A percentile compares a stretch with the other conserved stretches of the same genome.
Conservation (phyloP, 2,797 vertebrate species). For the Orientallactaga sibirica region DNA sequence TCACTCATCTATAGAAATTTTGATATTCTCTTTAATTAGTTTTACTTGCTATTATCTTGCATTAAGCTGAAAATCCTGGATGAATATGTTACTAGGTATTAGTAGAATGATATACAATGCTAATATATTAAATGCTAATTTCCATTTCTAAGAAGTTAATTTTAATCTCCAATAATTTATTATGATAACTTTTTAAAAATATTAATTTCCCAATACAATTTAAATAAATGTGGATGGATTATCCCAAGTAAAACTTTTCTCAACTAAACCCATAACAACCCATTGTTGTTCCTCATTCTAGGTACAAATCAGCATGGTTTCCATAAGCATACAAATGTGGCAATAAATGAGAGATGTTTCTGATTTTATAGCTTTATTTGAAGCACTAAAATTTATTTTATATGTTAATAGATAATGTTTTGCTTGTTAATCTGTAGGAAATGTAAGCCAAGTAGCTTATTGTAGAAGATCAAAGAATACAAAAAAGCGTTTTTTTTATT, state of each 20-base stretch:
- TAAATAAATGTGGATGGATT: slow-evolving; percentile 66
- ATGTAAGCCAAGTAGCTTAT: background rate
- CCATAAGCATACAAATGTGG: background rate
- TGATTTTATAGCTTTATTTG: background rate
- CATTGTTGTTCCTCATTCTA: slow-evolving; percentile 5
- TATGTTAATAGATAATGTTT: background rate
- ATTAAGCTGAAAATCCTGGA: slow-evolving; percentile 86
- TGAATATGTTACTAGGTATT: slow-evolving; percentile 82
- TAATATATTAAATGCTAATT: slow-evolving; percentile 86
- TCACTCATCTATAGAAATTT: slow-evolving; percentile 77
- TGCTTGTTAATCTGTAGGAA: background rate
- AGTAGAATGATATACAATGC: slow-evolving; percentile 74
- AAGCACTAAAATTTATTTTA: slow-evolving; percentile 32
- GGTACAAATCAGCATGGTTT: slow-evolving; percentile 23
- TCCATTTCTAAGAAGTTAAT: slow-evolving; percentile 84
- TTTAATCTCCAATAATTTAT: slow-evolving; percentile 84
- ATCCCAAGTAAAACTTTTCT: slow-evolving; percentile 22
- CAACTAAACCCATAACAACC: slow-evolving; percentile 36
- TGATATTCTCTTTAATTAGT: slow-evolving; percentile 85
- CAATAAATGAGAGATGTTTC: slow-evolving; percentile 43
- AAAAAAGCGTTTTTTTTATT: too few relatives aligned
- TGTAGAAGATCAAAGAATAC: background rate
- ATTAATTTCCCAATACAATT: slow-evolving; percentile 69
- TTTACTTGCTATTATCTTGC: slow-evolving; percentile 82
- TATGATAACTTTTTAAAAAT: slow-evolving; percentile 84